phyloP scores from a whole-genome alignment of 1,140 invertebrate species.

The Trypoxylus dichotomus region DNA sequence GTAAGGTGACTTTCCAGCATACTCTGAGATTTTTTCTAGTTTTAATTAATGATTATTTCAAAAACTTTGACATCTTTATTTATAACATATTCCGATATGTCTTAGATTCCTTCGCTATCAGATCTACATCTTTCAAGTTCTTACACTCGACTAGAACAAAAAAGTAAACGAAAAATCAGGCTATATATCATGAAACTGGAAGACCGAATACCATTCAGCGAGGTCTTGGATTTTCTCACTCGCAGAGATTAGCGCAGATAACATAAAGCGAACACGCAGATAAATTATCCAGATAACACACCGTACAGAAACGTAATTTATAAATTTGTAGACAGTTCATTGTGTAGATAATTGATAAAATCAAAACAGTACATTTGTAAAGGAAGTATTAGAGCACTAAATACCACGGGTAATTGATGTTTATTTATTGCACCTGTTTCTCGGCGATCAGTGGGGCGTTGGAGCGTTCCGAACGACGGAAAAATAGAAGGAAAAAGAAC shows the following conservation, averaged over 20 bases:
- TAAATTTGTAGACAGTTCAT: conserved; percentile 29
- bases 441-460: neutral
- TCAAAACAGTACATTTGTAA: conserved; percentile 28
- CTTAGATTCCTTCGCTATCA: no score
- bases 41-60: no score
- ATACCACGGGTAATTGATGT: conserved; percentile 27
- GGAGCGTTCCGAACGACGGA: neutral
- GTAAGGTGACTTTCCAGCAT: no score
- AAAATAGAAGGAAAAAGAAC: neutral
- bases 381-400: conserved; percentile 30
- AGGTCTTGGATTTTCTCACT: conserved; percentile 6
- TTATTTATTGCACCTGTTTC: conserved; percentile 28
- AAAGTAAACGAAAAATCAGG: neutral
- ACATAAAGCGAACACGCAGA: conserved; percentile 18
- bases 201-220: neutral
- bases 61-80: no score
- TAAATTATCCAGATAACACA: conserved; percentile 28
- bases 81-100: no score
- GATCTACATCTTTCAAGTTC: neutral
- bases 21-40: no score
- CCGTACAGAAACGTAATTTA: conserved; percentile 19
- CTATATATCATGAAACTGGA: neutral
- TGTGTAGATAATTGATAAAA: conserved; percentile 30
- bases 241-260: conserved; percentile 12
- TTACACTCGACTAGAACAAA: neutral